Conservation (phyloP, 2,888 invertebrate genomes). For the Cordilura impudica region DNA sequence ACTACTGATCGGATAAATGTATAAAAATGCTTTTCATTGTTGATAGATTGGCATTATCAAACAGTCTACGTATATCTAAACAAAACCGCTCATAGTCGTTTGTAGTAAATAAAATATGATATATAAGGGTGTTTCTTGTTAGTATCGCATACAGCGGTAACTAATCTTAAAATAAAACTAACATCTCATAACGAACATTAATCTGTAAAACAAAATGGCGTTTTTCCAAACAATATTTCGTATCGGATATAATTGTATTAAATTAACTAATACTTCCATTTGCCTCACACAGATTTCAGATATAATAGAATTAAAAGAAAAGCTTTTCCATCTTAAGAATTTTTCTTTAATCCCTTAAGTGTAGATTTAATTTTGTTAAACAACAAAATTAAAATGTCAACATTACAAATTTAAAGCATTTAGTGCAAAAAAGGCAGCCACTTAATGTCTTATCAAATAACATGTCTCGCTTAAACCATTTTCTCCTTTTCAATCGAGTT, state of each 20-base stretch:
- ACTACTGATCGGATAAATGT: no score
- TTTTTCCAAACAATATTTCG: background rate
- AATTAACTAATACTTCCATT: slow-evolving; percentile 15
- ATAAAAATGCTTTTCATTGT: no score
- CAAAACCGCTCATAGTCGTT: background rate
- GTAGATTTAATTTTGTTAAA: background rate
- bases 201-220: slow-evolving; percentile 22
- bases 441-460: slow-evolving; percentile 65
- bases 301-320: background rate
- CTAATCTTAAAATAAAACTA: no score
- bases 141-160: no score
- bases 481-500: slow-evolving; percentile 21
- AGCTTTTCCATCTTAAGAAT: background rate
- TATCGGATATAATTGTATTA: slow-evolving; percentile 4
- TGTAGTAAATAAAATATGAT: no score
- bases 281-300: background rate
- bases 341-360: slow-evolving; percentile 26
- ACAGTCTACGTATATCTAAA: background rate
- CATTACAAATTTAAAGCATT: slow-evolving; percentile 73
- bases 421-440: slow-evolving; percentile 62
- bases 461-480: slow-evolving; percentile 37
- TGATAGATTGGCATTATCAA: no score
- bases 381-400: slow-evolving; percentile 74
- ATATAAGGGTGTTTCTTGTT: background rate
- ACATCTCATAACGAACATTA: background rate